Evolutionary conservation across 35 echinoderm and acorn worm genomes (phyloP).

Genomic region (Ptychodera flava): DNA sequence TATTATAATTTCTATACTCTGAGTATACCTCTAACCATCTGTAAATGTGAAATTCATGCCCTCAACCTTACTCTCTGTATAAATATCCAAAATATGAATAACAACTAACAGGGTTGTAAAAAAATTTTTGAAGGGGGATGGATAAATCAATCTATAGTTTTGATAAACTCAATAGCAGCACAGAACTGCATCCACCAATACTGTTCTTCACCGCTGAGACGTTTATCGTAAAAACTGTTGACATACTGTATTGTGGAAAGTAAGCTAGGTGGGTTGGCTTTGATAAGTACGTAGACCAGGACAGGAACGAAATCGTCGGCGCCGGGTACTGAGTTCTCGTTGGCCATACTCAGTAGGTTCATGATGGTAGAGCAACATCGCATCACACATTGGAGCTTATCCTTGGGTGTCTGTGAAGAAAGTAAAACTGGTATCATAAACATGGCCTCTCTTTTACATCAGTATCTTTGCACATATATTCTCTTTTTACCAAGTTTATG

Average conservation of each 20-base stretch:
- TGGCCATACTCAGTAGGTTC: constrained; percentile 79
- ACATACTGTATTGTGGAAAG: constrained; percentile 98
- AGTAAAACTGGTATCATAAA: neutral
- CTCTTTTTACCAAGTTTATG: too few species aligned
- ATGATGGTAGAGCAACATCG: constrained; percentile 91
- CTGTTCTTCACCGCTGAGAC: constrained; percentile 67
- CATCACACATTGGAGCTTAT: constrained; percentile 73
- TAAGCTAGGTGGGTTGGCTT: constrained; percentile 92
- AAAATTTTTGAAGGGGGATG: too few species aligned
- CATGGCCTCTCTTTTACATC: too few species aligned
- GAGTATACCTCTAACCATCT: too few species aligned
- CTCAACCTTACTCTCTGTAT: too few species aligned
- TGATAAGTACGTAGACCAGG: constrained; percentile 92
- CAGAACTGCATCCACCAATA: constrained; percentile 99
- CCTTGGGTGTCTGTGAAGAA: constrained; percentile 75
- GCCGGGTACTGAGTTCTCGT: constrained; percentile 47
- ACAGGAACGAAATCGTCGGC: constrained; percentile 92
- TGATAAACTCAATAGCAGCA: constrained; percentile 81
- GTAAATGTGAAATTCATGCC: too few species aligned
- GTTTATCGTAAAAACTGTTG: constrained; percentile 88
- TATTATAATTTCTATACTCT: too few species aligned
- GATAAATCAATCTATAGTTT: constrained; percentile 92
- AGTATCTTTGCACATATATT: too few species aligned
- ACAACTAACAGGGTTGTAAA: too few species aligned
- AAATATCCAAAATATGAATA: too few species aligned